These are phyloP conservation scores for Sicus ferrugineus DNA, from an alignment of 2,888 invertebrate genomes.

Conservation along the genomic window DNA sequence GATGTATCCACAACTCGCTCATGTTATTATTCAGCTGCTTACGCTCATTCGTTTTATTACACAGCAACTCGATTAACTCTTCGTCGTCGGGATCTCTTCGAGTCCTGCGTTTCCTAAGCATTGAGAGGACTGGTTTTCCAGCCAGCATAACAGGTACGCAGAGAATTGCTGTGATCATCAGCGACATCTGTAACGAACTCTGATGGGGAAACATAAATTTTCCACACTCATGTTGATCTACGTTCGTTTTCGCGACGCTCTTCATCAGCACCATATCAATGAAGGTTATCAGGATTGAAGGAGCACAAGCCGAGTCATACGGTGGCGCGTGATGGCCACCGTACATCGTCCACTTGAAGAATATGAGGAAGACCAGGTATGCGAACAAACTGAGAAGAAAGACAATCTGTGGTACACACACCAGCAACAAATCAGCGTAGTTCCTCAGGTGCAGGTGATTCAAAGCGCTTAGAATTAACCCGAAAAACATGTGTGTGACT, in stretches of 20 bases:
- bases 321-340: slow-evolving; percentile 64
- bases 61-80: slow-evolving; percentile 28
- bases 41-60: slow-evolving; percentile 21
- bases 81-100: slow-evolving; percentile 26
- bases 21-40: slow-evolving; percentile 46
- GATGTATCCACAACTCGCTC: slow-evolving; percentile 57
- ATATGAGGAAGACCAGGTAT: slow-evolving; percentile 88
- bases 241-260: slow-evolving; percentile 64
- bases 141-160: slow-evolving; percentile 92
- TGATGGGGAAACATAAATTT: slow-evolving; percentile 75
- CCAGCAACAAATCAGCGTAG: slow-evolving; percentile 73
- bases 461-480: slow-evolving; percentile 79
- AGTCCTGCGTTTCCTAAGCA: slow-evolving; percentile 66
- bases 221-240: slow-evolving; percentile 62
- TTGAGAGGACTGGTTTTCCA: slow-evolving; percentile 82
- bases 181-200: slow-evolving; percentile 73
- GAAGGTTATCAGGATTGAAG: slow-evolving; percentile 77
- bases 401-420: slow-evolving; percentile 88
- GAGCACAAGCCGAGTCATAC: slow-evolving; percentile 69
- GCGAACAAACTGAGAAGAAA: slow-evolving; percentile 86
- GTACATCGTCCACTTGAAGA: slow-evolving; percentile 87
- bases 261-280: slow-evolving; percentile 81
- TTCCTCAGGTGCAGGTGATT: slow-evolving; percentile 77
- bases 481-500: slow-evolving; percentile 93
- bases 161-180: slow-evolving; percentile 79